These are phyloP conservation scores for Polypterus bichir DNA, from an alignment of 2,113 vertebrate genomes.

Conservation along the genomic window DNA sequence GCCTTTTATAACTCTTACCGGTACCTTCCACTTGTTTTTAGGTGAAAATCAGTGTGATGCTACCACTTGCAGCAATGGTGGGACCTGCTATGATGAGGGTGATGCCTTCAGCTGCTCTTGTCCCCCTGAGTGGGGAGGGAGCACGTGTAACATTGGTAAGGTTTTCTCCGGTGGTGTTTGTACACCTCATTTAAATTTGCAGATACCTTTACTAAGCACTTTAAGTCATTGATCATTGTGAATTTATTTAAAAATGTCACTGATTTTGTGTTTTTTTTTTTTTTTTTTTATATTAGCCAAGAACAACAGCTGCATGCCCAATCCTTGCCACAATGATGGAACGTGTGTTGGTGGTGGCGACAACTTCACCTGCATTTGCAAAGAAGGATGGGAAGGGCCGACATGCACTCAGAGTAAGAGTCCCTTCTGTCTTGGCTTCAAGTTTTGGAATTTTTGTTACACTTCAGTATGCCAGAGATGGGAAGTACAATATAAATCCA, in stretches of 20 bases:
- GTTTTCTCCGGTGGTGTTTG: background rate
- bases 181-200: background rate
- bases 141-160: conserved; percentile 79
- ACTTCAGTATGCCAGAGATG: too few relatives aligned
- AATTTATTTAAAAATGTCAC: too few relatives aligned
- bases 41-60: conserved; percentile 86
- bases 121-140: conserved; percentile 71
- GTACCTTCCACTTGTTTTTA: conserved; percentile 25
- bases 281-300: conserved; percentile 42
- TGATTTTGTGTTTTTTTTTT: too few relatives aligned
- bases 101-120: conserved; percentile 79
- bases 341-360: conserved; percentile 82
- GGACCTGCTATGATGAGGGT: conserved; percentile 78
- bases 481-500: too few relatives aligned
- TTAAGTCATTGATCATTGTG: too few relatives aligned
- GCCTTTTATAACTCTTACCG: background rate
- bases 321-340: conserved; percentile 80
- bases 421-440: background rate
- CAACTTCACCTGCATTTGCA: conserved; percentile 84
- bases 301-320: conserved; percentile 79
- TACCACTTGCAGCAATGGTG: conserved; percentile 79
- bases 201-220: too few relatives aligned
- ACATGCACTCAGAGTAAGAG: conserved; percentile 79
- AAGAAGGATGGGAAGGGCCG: conserved; percentile 85
- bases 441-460: too few relatives aligned